Conservation (phyloP, 1,140 invertebrate species). For the Papilio aristodemus region DNA sequence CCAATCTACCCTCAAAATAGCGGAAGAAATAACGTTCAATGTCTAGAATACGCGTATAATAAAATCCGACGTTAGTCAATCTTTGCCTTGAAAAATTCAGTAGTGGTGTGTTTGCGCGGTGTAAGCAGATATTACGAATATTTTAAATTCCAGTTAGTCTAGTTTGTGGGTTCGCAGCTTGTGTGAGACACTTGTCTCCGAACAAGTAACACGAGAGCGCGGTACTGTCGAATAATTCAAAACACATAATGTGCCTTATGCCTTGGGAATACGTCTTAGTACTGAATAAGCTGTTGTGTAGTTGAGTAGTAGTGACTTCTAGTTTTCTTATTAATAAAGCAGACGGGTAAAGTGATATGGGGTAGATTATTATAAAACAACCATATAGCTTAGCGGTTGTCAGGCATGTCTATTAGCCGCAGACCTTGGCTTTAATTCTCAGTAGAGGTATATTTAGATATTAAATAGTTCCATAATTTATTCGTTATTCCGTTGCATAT, state of each 20-base stretch:
- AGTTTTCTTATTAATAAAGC: slow-evolving; percentile 29
- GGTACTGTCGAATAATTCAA: background rate
- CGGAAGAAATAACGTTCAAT: too few relatives aligned
- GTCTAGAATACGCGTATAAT: background rate
- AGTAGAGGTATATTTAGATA: background rate
- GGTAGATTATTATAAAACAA: background rate
- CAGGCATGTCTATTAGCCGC: background rate
- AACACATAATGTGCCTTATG: background rate
- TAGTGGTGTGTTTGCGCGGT: background rate
- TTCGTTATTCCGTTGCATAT: too few relatives aligned
- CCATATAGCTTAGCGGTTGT: background rate
- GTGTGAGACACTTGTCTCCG: slow-evolving; percentile 26
- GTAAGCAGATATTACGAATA: slow-evolving; percentile 28
- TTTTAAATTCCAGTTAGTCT: slow-evolving; percentile 31
- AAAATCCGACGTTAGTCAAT: background rate
- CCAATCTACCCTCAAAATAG: too few relatives aligned
- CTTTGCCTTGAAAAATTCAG: background rate
- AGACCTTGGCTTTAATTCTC: background rate
- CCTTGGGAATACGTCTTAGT: slow-evolving; percentile 1
- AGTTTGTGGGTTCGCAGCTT: slow-evolving; percentile 18
- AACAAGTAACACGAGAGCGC: slow-evolving; percentile 24
- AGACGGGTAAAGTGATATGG: slow-evolving; percentile 6
- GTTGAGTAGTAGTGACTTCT: background rate
- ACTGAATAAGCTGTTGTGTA: background rate
- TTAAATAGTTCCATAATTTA: too few relatives aligned